Percentiles rank a stretch among this genome's conserved stretches.
Evolutionary conservation across 2,797 vertebrate species (phyloP).

Genomic region (Parauchenoglanis punctatus): DNA sequence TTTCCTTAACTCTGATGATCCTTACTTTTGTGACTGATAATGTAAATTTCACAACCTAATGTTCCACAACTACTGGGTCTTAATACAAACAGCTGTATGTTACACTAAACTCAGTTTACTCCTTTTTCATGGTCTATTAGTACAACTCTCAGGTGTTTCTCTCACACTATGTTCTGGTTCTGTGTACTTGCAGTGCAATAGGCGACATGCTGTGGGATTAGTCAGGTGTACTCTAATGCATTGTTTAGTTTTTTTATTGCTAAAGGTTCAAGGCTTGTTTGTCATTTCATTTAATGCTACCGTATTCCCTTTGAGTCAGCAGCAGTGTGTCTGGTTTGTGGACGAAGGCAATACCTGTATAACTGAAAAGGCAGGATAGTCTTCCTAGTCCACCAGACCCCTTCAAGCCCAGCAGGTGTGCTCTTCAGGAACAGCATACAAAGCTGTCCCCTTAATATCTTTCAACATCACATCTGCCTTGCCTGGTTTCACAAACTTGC

Average conservation of each 20-base stretch:
- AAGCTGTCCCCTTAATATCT: neutral
- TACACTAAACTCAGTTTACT: neutral
- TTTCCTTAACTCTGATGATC: neutral
- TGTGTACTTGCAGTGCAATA: conserved; percentile 1
- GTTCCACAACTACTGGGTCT: neutral
- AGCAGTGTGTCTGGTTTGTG: conserved; percentile 27
- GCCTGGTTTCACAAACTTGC: neutral
- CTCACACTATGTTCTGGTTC: neutral
- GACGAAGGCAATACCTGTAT: conserved; percentile 20
- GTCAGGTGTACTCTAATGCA: neutral
- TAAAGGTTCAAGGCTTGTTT: conserved; percentile 19
- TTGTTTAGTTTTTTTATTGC: neutral
- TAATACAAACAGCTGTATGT: neutral
- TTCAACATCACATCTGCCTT: neutral
- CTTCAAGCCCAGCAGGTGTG: conserved; percentile 6
- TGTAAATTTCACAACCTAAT: neutral
- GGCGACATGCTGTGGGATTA: neutral
- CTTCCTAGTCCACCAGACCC: conserved; percentile 19
- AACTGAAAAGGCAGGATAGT: conserved; percentile 23
- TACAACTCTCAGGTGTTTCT: neutral
- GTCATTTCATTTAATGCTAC: conserved; percentile 27
- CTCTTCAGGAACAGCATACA: neutral
- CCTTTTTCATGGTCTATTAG: neutral
- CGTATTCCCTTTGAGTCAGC: conserved; percentile 30
- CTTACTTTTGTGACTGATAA: neutral